Evolutionary conservation across 2,797 vertebrate species (phyloP).

Genomic region (Poeciliopsis turneri): DNA sequence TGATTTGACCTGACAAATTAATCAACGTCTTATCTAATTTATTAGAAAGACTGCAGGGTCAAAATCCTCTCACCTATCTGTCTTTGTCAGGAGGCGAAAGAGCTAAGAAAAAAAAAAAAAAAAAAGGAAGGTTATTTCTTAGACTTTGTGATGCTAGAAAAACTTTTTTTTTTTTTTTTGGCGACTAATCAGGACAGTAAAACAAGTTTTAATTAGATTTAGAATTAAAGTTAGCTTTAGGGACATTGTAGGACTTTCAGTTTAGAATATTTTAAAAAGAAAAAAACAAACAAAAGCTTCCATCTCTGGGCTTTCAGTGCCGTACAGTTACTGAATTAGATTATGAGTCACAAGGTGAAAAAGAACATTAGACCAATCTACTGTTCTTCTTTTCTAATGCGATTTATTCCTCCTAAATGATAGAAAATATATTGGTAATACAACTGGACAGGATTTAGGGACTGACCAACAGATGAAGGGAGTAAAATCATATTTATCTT

Average conservation of each 20-base stretch:
- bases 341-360: not conserved
- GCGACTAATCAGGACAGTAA: slow-evolving; percentile 11
- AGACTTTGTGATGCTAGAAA: slow-evolving; percentile 26
- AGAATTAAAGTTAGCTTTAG: not conserved
- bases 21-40: slow-evolving; percentile 70
- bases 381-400: not conserved
- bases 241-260: not conserved
- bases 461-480: not conserved
- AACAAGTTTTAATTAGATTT: not conserved
- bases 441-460: not conserved
- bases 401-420: not conserved
- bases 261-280: not conserved
- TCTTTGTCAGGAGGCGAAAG: slow-evolving; percentile 55
- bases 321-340: not conserved
- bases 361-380: not conserved
- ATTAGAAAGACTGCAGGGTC: slow-evolving; percentile 65
- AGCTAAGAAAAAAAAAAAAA: slow-evolving; percentile 29
- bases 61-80: slow-evolving; percentile 50
- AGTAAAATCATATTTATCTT: not conserved
- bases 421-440: not conserved
- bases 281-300: not conserved
- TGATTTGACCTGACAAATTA: slow-evolving; percentile 67
- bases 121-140: slow-evolving; percentile 16
- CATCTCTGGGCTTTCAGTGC: not conserved
- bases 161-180: slow-evolving; percentile 24